Conservation (phyloP, 2,797 vertebrate genomes). For the Silurus lanzhouensis region DNA sequence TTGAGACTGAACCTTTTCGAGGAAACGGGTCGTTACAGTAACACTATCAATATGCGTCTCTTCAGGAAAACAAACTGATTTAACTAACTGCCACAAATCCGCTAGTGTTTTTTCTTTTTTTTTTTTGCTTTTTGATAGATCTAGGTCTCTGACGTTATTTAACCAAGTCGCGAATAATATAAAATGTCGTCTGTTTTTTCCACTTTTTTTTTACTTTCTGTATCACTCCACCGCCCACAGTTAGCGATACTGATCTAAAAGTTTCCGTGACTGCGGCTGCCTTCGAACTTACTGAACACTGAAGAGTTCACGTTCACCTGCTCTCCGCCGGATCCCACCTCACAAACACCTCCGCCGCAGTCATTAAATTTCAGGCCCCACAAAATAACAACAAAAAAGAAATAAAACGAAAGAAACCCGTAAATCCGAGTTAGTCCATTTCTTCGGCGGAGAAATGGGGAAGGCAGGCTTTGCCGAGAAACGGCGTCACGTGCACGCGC, state of each 20-base stretch:
- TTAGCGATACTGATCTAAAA: conserved; percentile 35
- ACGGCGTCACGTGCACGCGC: conserved; percentile 40
- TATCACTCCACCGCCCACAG: conserved; percentile 30
- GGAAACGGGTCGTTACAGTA: not conserved
- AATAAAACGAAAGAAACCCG: too few relatives aligned
- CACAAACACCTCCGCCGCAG: not conserved
- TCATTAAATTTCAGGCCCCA: not conserved
- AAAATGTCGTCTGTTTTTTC: conserved; percentile 40
- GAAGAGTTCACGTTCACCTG: conserved; percentile 23
- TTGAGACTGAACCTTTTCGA: not conserved
- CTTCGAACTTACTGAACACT: not conserved
- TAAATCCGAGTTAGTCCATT: conserved; percentile 8
- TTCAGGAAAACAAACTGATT: not conserved
- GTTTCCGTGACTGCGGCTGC: conserved; percentile 26
- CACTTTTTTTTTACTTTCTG: conserved; percentile 33
- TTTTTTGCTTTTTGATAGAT: not conserved
- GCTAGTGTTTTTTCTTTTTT: not conserved
- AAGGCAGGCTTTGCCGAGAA: conserved; percentile 46
- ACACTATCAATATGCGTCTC: not conserved
- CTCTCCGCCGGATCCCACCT: not conserved
- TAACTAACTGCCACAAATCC: not conserved
- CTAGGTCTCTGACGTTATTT: not conserved
- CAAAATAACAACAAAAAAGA: not conserved
- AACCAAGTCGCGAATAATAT: conserved; percentile 29
- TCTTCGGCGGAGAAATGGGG: not conserved